These are phyloP conservation scores for Rhabdomys dilectus DNA, from an alignment of 2,113 vertebrate genomes.

Conservation along the genomic window DNA sequence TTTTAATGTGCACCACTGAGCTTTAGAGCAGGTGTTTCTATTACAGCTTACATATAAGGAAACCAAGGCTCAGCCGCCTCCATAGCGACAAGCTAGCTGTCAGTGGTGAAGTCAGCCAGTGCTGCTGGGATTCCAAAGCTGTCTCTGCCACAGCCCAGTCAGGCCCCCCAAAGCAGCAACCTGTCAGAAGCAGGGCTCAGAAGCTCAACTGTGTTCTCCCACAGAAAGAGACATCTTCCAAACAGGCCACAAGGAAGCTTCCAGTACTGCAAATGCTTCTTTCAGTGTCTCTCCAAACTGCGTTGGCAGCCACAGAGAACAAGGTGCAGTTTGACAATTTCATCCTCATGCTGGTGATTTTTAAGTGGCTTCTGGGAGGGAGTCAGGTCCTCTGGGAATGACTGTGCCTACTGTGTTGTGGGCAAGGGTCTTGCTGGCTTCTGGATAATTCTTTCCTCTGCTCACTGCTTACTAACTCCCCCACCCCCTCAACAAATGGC, in stretches of 20 bases:
- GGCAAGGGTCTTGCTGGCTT: neutral
- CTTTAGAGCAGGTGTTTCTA: neutral
- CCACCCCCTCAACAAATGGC: slow-evolving; percentile 48
- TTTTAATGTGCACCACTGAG: neutral
- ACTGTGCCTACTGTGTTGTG: neutral
- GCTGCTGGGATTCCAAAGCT: no score
- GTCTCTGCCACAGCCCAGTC: rapidly evolving
- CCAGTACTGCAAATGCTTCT: neutral
- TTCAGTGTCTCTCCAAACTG: neutral
- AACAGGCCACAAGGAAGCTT: slow-evolving; percentile 1
- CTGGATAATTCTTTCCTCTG: neutral
- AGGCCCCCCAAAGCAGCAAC: no score
- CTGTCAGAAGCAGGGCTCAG: neutral
- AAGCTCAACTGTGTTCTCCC: neutral
- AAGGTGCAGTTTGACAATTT: slow-evolving; percentile 7
- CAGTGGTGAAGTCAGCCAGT: rapidly evolving
- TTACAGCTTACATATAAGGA: neutral
- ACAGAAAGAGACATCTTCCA: neutral
- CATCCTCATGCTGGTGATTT: neutral
- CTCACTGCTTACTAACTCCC: slow-evolving; percentile 39
- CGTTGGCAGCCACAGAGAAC: neutral
- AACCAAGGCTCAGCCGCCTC: neutral
- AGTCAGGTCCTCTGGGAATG: neutral
- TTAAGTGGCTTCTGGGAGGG: slow-evolving; percentile 31
- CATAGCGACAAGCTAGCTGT: neutral